These are phyloP conservation scores for Drosophila vallismaia DNA, from an alignment of 2,888 invertebrate species.

Conservation along the genomic window DNA sequence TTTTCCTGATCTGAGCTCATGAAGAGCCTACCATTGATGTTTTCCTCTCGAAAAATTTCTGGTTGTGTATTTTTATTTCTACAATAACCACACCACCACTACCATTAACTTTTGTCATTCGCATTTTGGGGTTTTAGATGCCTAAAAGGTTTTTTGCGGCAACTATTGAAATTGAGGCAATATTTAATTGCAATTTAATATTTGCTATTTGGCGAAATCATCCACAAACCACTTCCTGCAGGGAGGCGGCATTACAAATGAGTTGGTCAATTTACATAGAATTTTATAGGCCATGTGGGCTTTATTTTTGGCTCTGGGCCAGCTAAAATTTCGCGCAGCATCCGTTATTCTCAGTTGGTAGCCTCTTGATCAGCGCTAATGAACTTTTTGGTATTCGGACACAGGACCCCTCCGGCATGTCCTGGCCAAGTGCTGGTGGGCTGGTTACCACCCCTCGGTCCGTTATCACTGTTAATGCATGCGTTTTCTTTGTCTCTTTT, in stretches of 20 bases:
- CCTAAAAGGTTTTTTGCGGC: constrained; percentile 72
- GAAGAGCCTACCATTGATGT: constrained; percentile 13
- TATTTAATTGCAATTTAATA: constrained; percentile 62
- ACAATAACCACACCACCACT: constrained; percentile 33
- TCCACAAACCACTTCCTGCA: constrained; percentile 40
- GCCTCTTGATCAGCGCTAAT: constrained; percentile 74
- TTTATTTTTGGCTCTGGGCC: constrained; percentile 31
- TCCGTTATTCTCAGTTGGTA: constrained; percentile 43
- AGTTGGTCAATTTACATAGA: constrained; percentile 40
- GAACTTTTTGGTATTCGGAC: constrained; percentile 59
- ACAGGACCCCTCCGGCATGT: neutral
- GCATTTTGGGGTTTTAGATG: constrained; percentile 31
- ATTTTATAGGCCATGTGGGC: constrained; percentile 51
- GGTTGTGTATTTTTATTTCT: constrained; percentile 12
- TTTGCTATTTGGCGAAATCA: constrained; percentile 17
- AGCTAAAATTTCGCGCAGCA: constrained; percentile 44
- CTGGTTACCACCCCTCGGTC: constrained; percentile 11
- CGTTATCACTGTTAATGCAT: constrained; percentile 72
- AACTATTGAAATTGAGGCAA: constrained; percentile 56
- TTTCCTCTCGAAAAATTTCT: constrained; percentile 42
- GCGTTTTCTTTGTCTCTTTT: constrained; percentile 64
- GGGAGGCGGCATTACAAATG: constrained; percentile 63
- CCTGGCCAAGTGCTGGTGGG: neutral
- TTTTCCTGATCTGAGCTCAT: too few species aligned
- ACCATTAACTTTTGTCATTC: constrained; percentile 59